These are phyloP conservation scores for Porites australiensis DNA, from an alignment of 64 coral and sea anemone genomes.

Conservation along the genomic window DNA sequence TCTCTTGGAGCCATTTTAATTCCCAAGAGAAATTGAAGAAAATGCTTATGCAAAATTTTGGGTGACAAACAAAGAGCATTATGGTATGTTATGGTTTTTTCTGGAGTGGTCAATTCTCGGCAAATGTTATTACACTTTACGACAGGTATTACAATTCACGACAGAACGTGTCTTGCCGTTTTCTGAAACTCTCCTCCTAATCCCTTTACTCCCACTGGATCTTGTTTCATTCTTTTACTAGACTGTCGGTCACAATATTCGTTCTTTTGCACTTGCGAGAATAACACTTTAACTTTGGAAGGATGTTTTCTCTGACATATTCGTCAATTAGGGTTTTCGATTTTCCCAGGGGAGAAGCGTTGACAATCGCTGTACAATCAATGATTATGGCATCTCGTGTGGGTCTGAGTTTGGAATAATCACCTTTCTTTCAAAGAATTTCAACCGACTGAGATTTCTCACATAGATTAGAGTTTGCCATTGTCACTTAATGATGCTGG, in stretches of 20 bases:
- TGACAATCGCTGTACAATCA: conserved; percentile 70
- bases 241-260: conserved; percentile 31
- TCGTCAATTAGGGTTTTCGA: conserved; percentile 60
- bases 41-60: too few species aligned
- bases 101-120: too few species aligned
- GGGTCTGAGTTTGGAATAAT: conserved; percentile 63
- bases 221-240: conserved; percentile 24
- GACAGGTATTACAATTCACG: too few species aligned
- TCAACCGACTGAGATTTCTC: conserved; percentile 74
- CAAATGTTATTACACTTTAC: too few species aligned
- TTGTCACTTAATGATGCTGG: conserved; percentile 59
- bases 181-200: conserved; percentile 52
- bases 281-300: conserved; percentile 47
- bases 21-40: too few species aligned
- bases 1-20: too few species aligned
- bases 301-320: conserved; percentile 62
- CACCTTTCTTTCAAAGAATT: conserved; percentile 46
- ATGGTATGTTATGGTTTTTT: too few species aligned
- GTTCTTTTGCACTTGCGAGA: conserved; percentile 14
- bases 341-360: conserved; percentile 13
- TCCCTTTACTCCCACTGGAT: conserved; percentile 11
- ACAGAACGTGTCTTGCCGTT: conserved; percentile 42
- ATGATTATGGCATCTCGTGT: conserved; percentile 49
- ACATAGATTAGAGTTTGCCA: conserved; percentile 59
- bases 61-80: too few species aligned